These are phyloP conservation scores for Oligia strigilis DNA, from an alignment of 2,888 invertebrate genomes.

Conservation along the genomic window DNA sequence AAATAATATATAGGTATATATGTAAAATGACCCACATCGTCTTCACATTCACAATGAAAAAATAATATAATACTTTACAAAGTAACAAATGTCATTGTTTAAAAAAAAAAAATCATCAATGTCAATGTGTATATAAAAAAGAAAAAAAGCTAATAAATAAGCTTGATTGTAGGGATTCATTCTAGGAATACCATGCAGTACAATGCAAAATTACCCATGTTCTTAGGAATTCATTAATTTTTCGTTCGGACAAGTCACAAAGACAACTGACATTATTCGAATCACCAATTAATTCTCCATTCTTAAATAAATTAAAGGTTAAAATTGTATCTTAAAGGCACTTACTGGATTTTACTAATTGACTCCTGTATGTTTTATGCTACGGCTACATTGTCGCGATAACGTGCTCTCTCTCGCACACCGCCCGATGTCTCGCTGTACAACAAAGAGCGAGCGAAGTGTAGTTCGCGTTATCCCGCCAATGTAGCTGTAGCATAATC, in stretches of 20 bases:
- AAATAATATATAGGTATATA: too few species aligned
- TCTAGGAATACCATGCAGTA: not conserved
- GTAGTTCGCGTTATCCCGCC: not conserved
- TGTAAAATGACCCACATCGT: too few species aligned
- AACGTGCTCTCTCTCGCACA: not conserved
- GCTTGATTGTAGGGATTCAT: not conserved
- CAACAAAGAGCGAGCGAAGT: not conserved
- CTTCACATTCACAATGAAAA: too few species aligned
- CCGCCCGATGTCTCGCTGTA: not conserved
- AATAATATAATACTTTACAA: too few species aligned
- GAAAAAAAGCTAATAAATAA: too few species aligned
- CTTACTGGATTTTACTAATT: not conserved
- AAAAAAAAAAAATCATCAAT: too few species aligned
- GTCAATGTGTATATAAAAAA: too few species aligned
- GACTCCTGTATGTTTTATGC: not conserved
- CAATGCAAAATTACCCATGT: not conserved
- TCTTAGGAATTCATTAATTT: not conserved
- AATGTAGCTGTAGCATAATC: not conserved
- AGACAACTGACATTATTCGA: not conserved
- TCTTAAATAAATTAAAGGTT: not conserved
- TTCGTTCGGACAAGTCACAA: not conserved
- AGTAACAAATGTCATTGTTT: too few species aligned
- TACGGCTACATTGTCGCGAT: too few species aligned
- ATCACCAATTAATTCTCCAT: constrained; percentile 5
- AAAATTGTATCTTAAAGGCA: not conserved